Evolutionary conservation across 1,140 invertebrate species (phyloP), one percentile per base, ranked within the genome.

Genomic region (Pseudobourletiella spinata): DNA sequence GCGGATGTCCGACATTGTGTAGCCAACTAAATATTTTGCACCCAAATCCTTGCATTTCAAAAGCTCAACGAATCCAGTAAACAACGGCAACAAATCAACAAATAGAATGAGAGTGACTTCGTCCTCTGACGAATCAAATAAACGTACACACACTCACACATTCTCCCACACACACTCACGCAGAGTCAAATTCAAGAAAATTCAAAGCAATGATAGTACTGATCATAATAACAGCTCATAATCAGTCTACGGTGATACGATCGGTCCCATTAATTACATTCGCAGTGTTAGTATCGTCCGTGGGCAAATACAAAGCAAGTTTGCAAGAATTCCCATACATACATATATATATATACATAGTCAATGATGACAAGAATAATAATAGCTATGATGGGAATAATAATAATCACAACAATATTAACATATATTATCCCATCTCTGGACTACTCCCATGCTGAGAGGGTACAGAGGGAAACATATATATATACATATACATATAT

Each of bases 1-100:
- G 78, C 87, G 85, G 82, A 96, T 95, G 85, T 96, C 92, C 81
- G 86, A 87, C 86, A 91, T 94, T 81, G 89, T 91, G 85, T 95
- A 95, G 81, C 91, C 91, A 86, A 94, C 91, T 89, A 82, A 77
- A 58, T 29, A 57, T 57, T 56, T 62, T 54, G 51, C 44, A 57
- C 30, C 30, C 54, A 63, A 59, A 58, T 52, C 35, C n/a, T 48
- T 48, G 44, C 44, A 48, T 18, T 48, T 48, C 44, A 48, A 18
- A 48, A 48, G 44, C 44, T 48, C 44, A 48, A 18, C 8, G 18
- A 48, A 39, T 11, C n/a, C 35, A 39, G 35, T 39, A 39, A 39
- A 39, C 35, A 39, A 11, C 6, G 18, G 22, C 6, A 52, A 52
- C 24, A 22, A 15, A 48, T 48, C 18, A 48, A 48, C 14, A 48